Percentiles rank a stretch among this genome's conserved stretches.
Conservation (phyloP, 2,113 vertebrate genomes). For the Otocyon megalotis region DNA sequence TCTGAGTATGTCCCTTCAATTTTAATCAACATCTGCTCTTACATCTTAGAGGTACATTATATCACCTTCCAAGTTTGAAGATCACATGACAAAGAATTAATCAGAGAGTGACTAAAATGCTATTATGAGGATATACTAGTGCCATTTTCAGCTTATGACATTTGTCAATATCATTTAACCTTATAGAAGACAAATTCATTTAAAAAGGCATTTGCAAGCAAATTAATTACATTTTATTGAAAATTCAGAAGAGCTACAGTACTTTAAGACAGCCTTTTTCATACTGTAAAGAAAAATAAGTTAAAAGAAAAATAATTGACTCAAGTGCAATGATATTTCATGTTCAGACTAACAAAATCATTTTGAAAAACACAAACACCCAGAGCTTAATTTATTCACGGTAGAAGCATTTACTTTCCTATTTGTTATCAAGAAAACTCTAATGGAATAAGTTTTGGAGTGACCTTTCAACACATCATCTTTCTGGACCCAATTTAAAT, state of each 20-base stretch:
- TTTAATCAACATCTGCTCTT: not conserved
- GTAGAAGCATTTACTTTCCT: constrained; percentile 58
- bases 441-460: constrained; percentile 62
- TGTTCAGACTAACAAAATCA: constrained; percentile 76
- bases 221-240: constrained; percentile 85
- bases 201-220: constrained; percentile 52
- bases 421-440: constrained; percentile 67
- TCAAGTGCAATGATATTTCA: constrained; percentile 64
- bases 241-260: constrained; percentile 79
- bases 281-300: constrained; percentile 72
- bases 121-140: not conserved
- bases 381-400: not conserved
- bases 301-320: constrained; percentile 77
- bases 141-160: constrained; percentile 3
- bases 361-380: constrained; percentile 72
- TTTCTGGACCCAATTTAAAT: constrained; percentile 75
- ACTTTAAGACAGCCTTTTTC: constrained; percentile 62
- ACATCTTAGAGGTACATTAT: not conserved
- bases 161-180: constrained; percentile 27
- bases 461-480: constrained; percentile 65
- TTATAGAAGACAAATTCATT: constrained; percentile 54
- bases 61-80: not conserved
- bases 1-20: not conserved
- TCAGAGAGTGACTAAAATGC: constrained; percentile 20
- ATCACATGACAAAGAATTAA: not conserved